Evolutionary conservation across 1,140 invertebrate species (phyloP).

Genomic region (Hyles vespertilio): DNA sequence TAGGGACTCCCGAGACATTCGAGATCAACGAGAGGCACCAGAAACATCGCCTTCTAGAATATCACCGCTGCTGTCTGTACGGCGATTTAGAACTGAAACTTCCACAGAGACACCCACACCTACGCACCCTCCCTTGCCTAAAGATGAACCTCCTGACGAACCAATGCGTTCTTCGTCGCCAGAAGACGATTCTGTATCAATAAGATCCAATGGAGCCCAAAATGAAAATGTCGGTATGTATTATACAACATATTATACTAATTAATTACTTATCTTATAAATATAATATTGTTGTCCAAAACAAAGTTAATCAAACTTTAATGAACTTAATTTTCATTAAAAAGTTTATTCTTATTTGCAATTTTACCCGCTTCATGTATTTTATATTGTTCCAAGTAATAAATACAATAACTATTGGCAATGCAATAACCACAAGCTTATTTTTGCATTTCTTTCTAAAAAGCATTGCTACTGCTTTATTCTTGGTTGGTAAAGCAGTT

Average conservation of each 20-base stretch:
- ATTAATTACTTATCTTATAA: too few relatives aligned
- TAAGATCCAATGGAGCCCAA: conserved; percentile 72
- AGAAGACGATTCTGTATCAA: conserved; percentile 68
- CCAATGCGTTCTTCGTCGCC: conserved; percentile 67
- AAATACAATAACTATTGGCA: too few relatives aligned
- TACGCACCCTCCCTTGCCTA: conserved; percentile 65
- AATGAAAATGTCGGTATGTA: conserved; percentile 71
- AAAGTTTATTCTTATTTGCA: too few relatives aligned
- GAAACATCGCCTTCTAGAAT: conserved; percentile 70
- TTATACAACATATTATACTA: neutral
- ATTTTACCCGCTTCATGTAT: too few relatives aligned
- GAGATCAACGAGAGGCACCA: conserved; percentile 52
- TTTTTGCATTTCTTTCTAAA: too few relatives aligned
- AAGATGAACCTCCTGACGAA: conserved; percentile 74
- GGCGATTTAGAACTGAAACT: conserved; percentile 64
- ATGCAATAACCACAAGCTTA: too few relatives aligned
- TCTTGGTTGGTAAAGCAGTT: too few relatives aligned
- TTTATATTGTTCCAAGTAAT: too few relatives aligned
- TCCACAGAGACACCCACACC: conserved; percentile 49
- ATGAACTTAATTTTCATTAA: too few relatives aligned
- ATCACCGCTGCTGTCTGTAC: conserved; percentile 65
- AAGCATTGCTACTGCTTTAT: too few relatives aligned
- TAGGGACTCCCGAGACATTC: conserved; percentile 47
- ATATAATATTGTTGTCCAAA: too few relatives aligned
- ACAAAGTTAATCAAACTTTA: too few relatives aligned